Evolutionary conservation across 2,797 vertebrate genomes (phyloP), one percentile per base, ranked within the genome.

Genomic region (Allobates femoralis): DNA sequence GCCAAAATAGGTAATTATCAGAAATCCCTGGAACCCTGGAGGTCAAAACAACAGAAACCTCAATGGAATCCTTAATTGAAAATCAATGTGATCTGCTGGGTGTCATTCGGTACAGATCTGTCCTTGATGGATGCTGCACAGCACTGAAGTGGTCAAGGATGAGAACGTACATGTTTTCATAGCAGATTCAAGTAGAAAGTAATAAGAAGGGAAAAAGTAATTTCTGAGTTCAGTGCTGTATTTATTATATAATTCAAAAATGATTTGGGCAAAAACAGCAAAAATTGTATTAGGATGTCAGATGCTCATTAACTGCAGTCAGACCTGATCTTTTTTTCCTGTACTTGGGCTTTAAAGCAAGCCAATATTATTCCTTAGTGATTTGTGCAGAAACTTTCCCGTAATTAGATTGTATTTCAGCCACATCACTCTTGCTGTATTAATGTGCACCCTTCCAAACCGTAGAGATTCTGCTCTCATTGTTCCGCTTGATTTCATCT

Each of bases 401-500:
- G 21, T 67, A 37, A 34, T 37, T 23, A 71, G 34, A 71, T 41
- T 37, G 67, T 41, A 23, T 71, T 71, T 71, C 67, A 37, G 34
- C 10, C 19, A 23, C 23, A 71, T n/a, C 67, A 41, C 32, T 41
- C 18, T 21, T 21, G 66, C 66, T 34, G 30, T 67, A 67, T 34
- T 67, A 67, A 67, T 34, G 16, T 67, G 30, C 32, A 34, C 32
- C 7, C 50, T 76, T 30, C n/a, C 74, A 32, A 53, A 76, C 50
- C n/a, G 5, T 21, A 55, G 26, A 53, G 3, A 55, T 55, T 19
- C 18, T 3, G 14, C 74, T 53, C 28, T 53, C n/a, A 75, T 23
- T 56, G 53, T 77, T 77, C 28, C 19, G 21, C 51, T 21, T 56
- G 28, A 56, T 30, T 77, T 77, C 16, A 30, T 77, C 53, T 77